Percentiles rank a stretch among this genome's conserved stretches.
Evolutionary conservation across 2,113 vertebrate species (phyloP).

Genomic region (Galbula dea): DNA sequence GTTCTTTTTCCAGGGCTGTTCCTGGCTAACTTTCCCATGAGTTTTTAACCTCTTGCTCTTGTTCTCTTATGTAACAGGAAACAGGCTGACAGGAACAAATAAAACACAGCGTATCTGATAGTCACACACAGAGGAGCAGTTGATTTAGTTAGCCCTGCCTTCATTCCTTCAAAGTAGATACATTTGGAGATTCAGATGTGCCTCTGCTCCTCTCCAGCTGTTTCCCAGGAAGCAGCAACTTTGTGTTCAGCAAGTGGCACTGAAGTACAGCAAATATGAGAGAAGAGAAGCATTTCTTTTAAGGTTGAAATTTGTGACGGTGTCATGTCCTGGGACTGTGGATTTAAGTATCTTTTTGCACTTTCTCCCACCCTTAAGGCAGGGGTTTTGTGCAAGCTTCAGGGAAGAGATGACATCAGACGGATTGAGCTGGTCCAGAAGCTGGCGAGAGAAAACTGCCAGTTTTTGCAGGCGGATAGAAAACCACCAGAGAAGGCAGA

Average conservation of each 20-base stretch:
- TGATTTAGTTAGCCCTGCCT: conserved; percentile 67
- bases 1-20: conserved; percentile 72
- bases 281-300: conserved; percentile 58
- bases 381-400: conserved; percentile 85
- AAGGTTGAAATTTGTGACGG: conserved; percentile 27
- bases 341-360: conserved; percentile 91
- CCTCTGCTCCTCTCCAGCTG: not conserved
- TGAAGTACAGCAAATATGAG: conserved; percentile 7
- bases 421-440: conserved; percentile 90
- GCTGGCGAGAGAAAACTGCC: conserved; percentile 88
- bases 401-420: conserved; percentile 86
- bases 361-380: conserved; percentile 88
- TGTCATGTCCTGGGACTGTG: conserved; percentile 94
- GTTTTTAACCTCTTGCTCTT: conserved; percentile 90
- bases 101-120: conserved; percentile 72
- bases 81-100: conserved; percentile 84
- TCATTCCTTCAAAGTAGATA: conserved; percentile 33
- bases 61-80: conserved; percentile 83
- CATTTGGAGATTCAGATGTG: conserved; percentile 6
- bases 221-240: not conserved
- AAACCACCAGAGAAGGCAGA: conserved; percentile 76
- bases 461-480: conserved; percentile 83
- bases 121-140: conserved; percentile 61
- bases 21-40: conserved; percentile 84
- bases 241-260: not conserved